Conservation (phyloP, 2,113 vertebrate species). For the Zosterops hypoxanthus region DNA sequence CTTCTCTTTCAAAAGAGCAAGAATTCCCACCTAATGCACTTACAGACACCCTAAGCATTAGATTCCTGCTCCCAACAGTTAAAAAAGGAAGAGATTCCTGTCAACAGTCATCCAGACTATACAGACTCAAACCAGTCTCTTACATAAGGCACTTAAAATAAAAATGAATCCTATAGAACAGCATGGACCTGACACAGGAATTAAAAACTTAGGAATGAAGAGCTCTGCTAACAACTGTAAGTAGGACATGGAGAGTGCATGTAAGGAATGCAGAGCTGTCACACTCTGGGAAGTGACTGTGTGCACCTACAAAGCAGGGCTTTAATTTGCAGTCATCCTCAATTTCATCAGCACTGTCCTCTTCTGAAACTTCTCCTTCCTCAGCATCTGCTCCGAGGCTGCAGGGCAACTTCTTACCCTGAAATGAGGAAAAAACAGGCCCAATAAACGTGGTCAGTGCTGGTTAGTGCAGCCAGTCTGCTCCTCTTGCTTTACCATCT, state of each 20-base stretch:
- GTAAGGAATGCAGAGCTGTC: not conserved
- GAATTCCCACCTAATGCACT: not conserved
- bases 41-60: not conserved
- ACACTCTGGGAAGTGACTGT: not conserved
- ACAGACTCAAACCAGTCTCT: not conserved
- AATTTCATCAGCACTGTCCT: constrained; percentile 97
- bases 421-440: not conserved
- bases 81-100: not conserved
- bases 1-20: not conserved
- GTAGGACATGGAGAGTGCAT: not conserved
- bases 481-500: not conserved
- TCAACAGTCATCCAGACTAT: not conserved
- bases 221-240: not conserved
- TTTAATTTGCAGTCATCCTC: constrained; percentile 97
- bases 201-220: not conserved
- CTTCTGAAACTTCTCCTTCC: constrained; percentile 97
- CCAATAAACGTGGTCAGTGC: not conserved
- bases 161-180: not conserved
- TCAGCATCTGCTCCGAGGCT: constrained; percentile 91
- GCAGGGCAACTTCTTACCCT: constrained; percentile 93
- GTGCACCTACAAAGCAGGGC: constrained; percentile 82
- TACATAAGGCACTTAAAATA: not conserved
- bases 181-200: not conserved
- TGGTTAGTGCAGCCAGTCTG: not conserved
- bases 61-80: not conserved